These are phyloP conservation scores for Todus mexicanus DNA, from an alignment of 2,797 vertebrate species.

Conservation along the genomic window DNA sequence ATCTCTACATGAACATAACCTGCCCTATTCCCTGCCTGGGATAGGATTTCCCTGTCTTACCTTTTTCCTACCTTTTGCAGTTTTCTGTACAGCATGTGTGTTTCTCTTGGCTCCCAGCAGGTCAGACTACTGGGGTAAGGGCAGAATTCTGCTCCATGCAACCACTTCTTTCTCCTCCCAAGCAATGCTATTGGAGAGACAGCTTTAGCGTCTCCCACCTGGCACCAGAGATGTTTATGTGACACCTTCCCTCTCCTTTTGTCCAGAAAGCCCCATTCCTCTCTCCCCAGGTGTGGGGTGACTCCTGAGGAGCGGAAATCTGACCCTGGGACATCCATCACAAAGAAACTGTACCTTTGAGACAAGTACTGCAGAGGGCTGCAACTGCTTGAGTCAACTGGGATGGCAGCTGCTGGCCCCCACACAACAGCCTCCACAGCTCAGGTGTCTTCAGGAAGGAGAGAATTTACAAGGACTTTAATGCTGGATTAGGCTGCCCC, in stretches of 20 bases:
- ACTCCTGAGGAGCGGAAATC: background rate
- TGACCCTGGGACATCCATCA: background rate
- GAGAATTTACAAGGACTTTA: slow-evolving; percentile 37
- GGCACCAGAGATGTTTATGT: background rate
- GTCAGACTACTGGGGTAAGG: background rate
- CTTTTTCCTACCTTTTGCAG: background rate
- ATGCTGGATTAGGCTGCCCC: slow-evolving; percentile 33
- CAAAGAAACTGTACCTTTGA: background rate
- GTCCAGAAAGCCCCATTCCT: background rate
- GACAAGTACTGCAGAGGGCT: background rate
- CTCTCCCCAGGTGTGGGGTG: background rate
- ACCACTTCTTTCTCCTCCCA: background rate
- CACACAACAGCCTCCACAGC: background rate
- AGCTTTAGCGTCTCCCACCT: background rate
- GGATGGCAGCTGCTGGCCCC: background rate
- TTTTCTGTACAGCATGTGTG: background rate
- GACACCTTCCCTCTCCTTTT: background rate
- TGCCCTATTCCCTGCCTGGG: background rate
- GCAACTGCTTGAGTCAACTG: slow-evolving; percentile 56
- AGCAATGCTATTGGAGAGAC: accelerated
- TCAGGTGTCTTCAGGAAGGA: slow-evolving; percentile 65
- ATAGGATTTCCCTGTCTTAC: background rate
- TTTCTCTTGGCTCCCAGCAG: background rate
- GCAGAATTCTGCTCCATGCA: background rate
- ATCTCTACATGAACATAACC: background rate